Percentiles rank a stretch among this genome's conserved stretches.
These are phyloP conservation scores for Thumatha senex DNA, from an alignment of 2,888 invertebrate species.

Conservation along the genomic window DNA sequence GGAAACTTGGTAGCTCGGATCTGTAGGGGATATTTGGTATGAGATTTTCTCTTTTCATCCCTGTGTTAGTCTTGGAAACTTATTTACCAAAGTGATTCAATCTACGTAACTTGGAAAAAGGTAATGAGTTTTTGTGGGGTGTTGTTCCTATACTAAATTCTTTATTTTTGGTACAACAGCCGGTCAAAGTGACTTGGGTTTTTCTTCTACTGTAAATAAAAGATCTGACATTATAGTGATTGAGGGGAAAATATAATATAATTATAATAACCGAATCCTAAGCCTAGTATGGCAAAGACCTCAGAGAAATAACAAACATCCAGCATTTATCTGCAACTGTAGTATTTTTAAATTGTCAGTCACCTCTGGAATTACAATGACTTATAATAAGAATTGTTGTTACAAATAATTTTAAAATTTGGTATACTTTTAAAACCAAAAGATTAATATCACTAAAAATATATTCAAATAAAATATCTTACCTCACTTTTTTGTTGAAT, in stretches of 20 bases:
- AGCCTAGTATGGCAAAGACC: too few relatives aligned
- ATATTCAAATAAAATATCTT: too few relatives aligned
- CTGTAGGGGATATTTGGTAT: constrained; percentile 43
- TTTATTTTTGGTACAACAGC: not conserved
- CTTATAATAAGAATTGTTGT: too few relatives aligned
- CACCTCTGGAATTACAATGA: too few relatives aligned
- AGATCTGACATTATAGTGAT: not conserved
- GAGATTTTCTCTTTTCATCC: constrained; percentile 39
- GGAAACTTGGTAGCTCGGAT: constrained; percentile 48
- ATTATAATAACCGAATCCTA: too few relatives aligned
- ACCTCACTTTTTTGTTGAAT: too few relatives aligned
- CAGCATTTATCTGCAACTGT: too few relatives aligned
- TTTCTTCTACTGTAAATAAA: not conserved
- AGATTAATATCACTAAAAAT: too few relatives aligned
- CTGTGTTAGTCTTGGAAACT: constrained; percentile 33
- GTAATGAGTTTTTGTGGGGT: constrained; percentile 18
- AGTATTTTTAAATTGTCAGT: too few relatives aligned
- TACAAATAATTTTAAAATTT: too few relatives aligned
- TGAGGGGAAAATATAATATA: not conserved
- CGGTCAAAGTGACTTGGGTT: not conserved
- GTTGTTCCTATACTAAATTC: not conserved
- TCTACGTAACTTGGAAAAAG: constrained; percentile 34
- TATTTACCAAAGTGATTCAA: constrained; percentile 33
- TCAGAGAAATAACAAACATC: too few relatives aligned
- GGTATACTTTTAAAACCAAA: too few relatives aligned